Evolutionary conservation across 2,888 invertebrate species (phyloP), one percentile per base, ranked within the genome.

Genomic region (Tridacna crocea): DNA sequence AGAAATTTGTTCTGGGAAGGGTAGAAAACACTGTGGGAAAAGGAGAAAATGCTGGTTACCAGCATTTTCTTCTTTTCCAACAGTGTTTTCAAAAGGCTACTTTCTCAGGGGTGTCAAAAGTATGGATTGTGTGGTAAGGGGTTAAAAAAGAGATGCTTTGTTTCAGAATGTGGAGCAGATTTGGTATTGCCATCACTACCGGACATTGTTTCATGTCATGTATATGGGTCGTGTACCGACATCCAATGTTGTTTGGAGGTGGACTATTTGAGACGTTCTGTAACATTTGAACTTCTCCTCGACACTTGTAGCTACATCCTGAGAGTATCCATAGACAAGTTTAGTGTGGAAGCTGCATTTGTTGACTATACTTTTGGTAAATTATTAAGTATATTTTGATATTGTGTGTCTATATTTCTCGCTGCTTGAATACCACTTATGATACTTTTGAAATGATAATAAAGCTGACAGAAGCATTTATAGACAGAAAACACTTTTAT

Each of bases 331-430:
- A 80, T 80, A 26, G 80, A 80, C 19, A 66, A 63, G n/a, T 46
- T 27, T n/a, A 72, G 36, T 8, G 24, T 72, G n/a, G 70, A 70
- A 12, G 46, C 72, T 26, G 17, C 75, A 36, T 72, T 80, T n/a
- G 36, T 63, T 36, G 75, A 70, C n/a, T 63, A 63, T 27, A 75
- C 47, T 58, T 80, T 75, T 51, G 75, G 80, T 80, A 63, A 63
- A 75, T 79, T 55, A 55, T 51, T 47, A 8, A 36, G 2, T 36
- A 36, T 36, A 36, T 36, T 36, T 36, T 36, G 36, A 36, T 36
- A 36, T 36, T 36, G 36, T 36, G 36, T 36, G 36, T 36, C 8
- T 36, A 36, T 36, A 36, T 36, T 36, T 36, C 8, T 36, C 36
- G 36, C 36, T 36, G 36, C 36, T 36, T 36, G 36, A 8, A 36